These are phyloP conservation scores for Patella depressa DNA, from an alignment of 2,888 invertebrate species.

Conservation along the genomic window DNA sequence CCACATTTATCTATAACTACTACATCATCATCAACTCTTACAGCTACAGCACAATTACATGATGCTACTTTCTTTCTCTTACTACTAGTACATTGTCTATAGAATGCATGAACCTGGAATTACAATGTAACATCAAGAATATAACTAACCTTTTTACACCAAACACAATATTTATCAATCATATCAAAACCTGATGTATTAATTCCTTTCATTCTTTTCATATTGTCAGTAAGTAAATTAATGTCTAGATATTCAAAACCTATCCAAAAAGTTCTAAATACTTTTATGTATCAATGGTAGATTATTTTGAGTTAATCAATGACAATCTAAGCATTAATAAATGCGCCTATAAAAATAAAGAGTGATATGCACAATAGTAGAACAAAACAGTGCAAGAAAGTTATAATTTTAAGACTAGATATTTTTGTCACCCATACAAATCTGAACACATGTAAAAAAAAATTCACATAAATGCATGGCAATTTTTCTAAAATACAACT, in stretches of 20 bases:
- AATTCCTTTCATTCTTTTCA: too few species aligned
- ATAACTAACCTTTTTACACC: neutral
- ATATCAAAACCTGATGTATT: too few species aligned
- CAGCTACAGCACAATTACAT: constrained; percentile 41
- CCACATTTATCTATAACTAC: constrained; percentile 39
- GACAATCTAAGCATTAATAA: too few species aligned
- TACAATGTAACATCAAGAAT: neutral
- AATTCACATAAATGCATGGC: too few species aligned
- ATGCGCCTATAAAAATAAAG: too few species aligned
- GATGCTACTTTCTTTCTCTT: constrained; percentile 35
- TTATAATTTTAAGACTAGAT: too few species aligned
- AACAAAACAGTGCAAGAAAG: too few species aligned
- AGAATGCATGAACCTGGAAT: constrained; percentile 40
- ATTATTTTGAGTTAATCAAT: constrained; percentile 37
- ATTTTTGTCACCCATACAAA: too few species aligned
- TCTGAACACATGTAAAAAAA: too few species aligned
- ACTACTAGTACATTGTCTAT: constrained; percentile 30
- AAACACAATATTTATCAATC: constrained; percentile 18
- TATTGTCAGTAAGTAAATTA: too few species aligned
- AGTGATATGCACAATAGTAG: too few species aligned
- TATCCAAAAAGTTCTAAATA: constrained; percentile 38
- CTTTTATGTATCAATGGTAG: constrained; percentile 21
- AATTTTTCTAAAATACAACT: too few species aligned
- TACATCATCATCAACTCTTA: constrained; percentile 41
- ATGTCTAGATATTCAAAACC: constrained; percentile 31